Base-by-base conservation (phyloP, 1,140 invertebrate genomes). In the Aradophagus sp. region DNA sequence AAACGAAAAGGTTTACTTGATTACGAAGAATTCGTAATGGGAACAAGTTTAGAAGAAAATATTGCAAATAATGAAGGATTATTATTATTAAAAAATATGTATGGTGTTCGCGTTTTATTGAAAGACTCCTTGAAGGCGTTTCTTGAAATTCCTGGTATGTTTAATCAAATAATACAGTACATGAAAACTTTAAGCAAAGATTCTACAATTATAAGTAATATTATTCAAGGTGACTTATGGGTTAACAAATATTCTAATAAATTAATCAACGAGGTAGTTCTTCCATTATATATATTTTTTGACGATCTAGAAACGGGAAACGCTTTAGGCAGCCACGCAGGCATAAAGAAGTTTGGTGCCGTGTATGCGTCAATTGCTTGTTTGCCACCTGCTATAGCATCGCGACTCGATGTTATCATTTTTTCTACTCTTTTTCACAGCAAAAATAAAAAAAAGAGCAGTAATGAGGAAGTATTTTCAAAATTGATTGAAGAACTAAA, bases 1-100 rank as follows among this genome's bases (percentile, higher is more conserved):
- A 50, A 26, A 52, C 32, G 11, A 44, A 62, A 29, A 26, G 59
- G 47, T 52, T 34, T 63, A 7, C 13, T 63, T 44, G 17, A 56
- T 26, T 42, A 23, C 14, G 39, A 56, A 41, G 19, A 56, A 26
- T 42, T 56, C 11, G 12, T 35, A 35, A 48, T 48, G 3, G 29
- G 17, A 14, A 48, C 45, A n/a, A 20, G n/a, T 35, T 34, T 48
- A 23, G 17, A 13, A 14, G 31, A 48, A 31, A 31, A 31, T 5
- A 5, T 31, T 31, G 29, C n/a, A 48, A 23, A 48, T 48, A 23
- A 20, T 48, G 19, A 35, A 1, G 5, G 1, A 11, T 14, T 20
- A 7, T 35, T 48, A 1, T 11, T 48, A 14, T 23, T 12, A 20
- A 15, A 48, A 5, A 35, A 48, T 14, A 14, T 15, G 19, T 48